phyloP scores from a whole-genome alignment of 2,797 vertebrate genomes.

The Smutsia temminckii region DNA sequence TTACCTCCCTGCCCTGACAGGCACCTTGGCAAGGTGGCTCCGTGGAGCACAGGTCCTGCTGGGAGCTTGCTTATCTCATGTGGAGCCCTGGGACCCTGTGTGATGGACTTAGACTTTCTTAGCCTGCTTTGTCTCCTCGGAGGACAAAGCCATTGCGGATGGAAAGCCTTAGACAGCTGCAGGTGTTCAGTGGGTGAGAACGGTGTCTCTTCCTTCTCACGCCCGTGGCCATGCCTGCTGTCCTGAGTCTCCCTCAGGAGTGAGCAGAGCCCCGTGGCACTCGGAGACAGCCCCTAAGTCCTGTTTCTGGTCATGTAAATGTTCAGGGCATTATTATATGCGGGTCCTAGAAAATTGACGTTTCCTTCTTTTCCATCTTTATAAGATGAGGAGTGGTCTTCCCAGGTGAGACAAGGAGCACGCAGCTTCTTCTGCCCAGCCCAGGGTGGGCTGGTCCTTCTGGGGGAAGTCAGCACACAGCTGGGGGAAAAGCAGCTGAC shows the following conservation, averaged over 20 bases:
- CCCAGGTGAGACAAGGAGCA: neutral
- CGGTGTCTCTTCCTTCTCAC: neutral
- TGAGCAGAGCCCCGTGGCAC: neutral
- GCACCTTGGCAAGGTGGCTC: neutral
- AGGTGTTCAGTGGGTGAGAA: too few species aligned
- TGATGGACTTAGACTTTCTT: fast-evolving
- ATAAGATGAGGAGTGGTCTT: neutral
- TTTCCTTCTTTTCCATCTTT: neutral
- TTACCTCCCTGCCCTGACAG: neutral
- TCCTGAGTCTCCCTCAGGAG: neutral
- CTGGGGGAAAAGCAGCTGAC: too few species aligned
- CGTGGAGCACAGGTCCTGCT: neutral
- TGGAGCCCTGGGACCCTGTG: neutral
- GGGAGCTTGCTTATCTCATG: neutral
- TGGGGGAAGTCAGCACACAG: neutral
- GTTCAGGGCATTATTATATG: neutral
- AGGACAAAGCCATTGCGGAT: neutral
- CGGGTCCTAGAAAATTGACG: fast-evolving
- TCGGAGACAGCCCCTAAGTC: neutral
- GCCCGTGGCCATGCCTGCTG: neutral
- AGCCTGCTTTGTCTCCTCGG: neutral
- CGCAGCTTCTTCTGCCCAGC: neutral
- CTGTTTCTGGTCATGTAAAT: neutral
- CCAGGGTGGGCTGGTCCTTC: neutral
- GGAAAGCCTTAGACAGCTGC: neutral